Percentiles rank a stretch among this genome's conserved stretches.
Evolutionary conservation across 2,113 vertebrate species (phyloP).

Genomic region (Nothoprocta perdicaria): DNA sequence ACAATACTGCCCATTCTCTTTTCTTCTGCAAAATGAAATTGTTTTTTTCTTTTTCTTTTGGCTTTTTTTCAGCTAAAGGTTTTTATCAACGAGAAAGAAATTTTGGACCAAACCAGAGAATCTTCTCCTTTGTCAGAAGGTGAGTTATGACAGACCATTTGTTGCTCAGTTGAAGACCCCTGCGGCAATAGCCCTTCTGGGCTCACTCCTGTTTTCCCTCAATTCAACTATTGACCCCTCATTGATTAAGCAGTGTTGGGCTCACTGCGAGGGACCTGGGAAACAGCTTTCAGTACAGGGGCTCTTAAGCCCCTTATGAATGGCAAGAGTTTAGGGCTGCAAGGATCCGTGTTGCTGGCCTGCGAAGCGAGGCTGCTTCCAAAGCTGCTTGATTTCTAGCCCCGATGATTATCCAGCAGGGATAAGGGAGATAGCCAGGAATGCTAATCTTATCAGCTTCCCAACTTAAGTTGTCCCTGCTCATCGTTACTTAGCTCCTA

Average conservation of each 20-base stretch:
- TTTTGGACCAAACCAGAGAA: not conserved
- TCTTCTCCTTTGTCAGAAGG: not conserved
- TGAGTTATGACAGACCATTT: not conserved
- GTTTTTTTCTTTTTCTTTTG: not conserved
- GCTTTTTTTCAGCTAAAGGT: not conserved
- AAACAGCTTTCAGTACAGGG: not conserved
- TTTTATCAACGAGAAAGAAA: not conserved
- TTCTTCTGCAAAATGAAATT: not conserved
- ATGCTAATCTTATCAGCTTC: not conserved
- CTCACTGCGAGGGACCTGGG: accelerated
- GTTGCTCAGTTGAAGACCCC: not conserved
- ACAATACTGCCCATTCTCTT: not conserved
- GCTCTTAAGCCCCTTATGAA: not conserved
- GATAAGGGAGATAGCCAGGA: not conserved
- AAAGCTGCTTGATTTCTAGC: not conserved
- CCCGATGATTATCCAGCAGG: accelerated
- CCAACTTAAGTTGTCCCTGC: not conserved
- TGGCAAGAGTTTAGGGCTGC: not conserved
- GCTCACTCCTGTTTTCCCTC: not conserved
- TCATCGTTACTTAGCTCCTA: not conserved
- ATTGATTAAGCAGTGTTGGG: not conserved
- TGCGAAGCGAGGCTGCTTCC: not conserved
- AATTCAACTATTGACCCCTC: not conserved
- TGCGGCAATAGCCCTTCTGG: not conserved
- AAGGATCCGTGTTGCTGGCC: not conserved